Base-by-base conservation (phyloP, 2,888 invertebrate genomes). In the Rhamnusium bicolor region DNA sequence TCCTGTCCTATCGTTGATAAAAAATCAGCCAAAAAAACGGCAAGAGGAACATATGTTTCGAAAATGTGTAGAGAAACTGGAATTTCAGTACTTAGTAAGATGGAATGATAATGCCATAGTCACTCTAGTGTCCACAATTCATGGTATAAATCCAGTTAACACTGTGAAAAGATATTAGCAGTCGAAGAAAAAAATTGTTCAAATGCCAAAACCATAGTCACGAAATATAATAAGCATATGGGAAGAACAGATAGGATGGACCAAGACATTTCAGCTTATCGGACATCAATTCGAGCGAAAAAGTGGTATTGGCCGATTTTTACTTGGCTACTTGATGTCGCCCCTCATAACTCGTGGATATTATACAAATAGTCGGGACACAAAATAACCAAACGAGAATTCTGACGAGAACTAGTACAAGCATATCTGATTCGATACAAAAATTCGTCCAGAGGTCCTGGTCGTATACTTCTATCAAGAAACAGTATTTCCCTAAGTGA, bases 161-260 rank as follows among this genome's bases (percentile, higher is more conserved):
- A 21, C 19, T 53, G 69, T 69, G 6, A 62, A 62, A 46, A 21
- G 53, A 53, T 54, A 40, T 46, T 32, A 10, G 16, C 40, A 29
- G 16, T 19, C 12, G 7, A 32, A 69, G 29, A 61, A 62, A 53
- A 62, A 66, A 63, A 71, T 27, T 53, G 29, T 71, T 40, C 10
- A 8, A 19, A 24, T 32, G n/a, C n/a, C n/a, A n/a, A n/a, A n/a
- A n/a, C n/a, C n/a, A n/a, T n/a, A 6, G 32, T 71, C 7, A 47
- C 32, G 16, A 19, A 67, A 49, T 73, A 73, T 27, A 73, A 73
- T 40, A 19, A 12, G 16, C 19, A 27, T 27, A 71, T 74, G 74
- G 74, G 74, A 10, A 63, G 71, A n/a, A 68, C 74, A 10, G 74
- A 74, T 56, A 18, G 24, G 10, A n/a, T n/a, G n/a, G n/a, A n/a